phyloP scores from a whole-genome alignment of 2,797 vertebrate species.

The Emys orbicularis region DNA sequence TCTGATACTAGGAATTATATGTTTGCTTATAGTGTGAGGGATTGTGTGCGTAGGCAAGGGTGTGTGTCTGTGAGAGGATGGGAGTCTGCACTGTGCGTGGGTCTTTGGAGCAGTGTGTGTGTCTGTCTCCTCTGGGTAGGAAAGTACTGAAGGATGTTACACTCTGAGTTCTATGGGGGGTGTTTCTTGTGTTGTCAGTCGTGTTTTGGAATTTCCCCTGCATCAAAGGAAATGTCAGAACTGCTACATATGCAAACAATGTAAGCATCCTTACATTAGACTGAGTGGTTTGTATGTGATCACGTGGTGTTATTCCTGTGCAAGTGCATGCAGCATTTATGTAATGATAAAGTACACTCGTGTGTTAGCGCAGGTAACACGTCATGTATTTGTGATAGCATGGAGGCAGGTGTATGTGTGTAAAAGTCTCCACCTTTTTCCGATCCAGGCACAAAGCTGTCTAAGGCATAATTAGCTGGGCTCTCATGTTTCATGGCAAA shows the following conservation, averaged over 20 bases:
- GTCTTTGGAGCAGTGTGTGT: neutral
- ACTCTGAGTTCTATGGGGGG: neutral
- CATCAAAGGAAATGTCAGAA: neutral
- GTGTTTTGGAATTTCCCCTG: neutral
- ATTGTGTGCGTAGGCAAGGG: neutral
- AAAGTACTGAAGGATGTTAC: neutral
- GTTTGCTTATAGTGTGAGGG: neutral
- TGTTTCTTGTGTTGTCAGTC: neutral
- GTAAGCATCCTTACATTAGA: rapidly evolving
- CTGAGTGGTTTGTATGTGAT: neutral
- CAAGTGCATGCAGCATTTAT: neutral
- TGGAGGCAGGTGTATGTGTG: slow-evolving; percentile 20
- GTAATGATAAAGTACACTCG: neutral
- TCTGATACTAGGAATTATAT: neutral
- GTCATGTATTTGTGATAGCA: neutral
- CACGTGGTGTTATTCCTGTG: neutral
- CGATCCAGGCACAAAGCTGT: slow-evolving; percentile 32
- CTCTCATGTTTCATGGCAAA: slow-evolving; percentile 61
- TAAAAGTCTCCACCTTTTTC: slow-evolving; percentile 37
- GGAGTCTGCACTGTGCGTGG: neutral
- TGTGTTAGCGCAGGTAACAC: neutral
- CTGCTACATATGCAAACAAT: rapidly evolving
- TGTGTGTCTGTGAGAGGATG: neutral
- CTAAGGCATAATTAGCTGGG: slow-evolving; percentile 23
- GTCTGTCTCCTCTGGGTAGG: neutral